Conservation (phyloP, 2,888 invertebrate genomes). For the Callyntrura sp. region DNA sequence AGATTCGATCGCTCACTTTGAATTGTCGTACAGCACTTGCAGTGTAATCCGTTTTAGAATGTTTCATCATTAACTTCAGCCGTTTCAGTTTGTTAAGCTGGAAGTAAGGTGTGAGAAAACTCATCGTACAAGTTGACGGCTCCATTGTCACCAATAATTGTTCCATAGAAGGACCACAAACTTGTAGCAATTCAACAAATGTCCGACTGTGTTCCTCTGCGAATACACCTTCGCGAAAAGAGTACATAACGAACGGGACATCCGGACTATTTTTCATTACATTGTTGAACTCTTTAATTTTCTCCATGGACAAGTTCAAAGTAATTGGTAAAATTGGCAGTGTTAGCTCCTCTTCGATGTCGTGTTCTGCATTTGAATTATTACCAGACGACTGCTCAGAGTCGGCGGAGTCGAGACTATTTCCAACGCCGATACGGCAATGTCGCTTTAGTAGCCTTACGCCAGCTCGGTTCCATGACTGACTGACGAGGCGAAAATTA, state of each 20-base stretch:
- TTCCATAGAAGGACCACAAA: constrained; percentile 67
- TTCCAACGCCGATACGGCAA: constrained; percentile 63
- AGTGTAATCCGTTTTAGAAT: constrained; percentile 66
- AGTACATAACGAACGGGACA: constrained; percentile 65
- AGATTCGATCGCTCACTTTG: constrained; percentile 67
- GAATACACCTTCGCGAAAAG: constrained; percentile 54
- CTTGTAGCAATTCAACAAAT: constrained; percentile 54
- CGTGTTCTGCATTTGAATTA: constrained; percentile 57
- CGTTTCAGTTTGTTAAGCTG: constrained; percentile 47
- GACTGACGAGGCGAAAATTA: constrained; percentile 64
- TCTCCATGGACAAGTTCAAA: constrained; percentile 47
- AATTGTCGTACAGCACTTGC: constrained; percentile 61
- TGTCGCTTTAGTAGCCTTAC: constrained; percentile 43
- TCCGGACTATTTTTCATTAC: constrained; percentile 60
- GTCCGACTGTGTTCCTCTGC: constrained; percentile 38
- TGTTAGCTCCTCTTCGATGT: constrained; percentile 66
- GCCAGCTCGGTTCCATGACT: constrained; percentile 63
- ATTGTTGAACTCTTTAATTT: constrained; percentile 36
- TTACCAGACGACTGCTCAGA: constrained; percentile 35
- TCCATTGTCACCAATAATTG: constrained; percentile 70
- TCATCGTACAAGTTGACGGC: constrained; percentile 68
- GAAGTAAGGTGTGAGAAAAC: constrained; percentile 64
- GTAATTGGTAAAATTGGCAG: constrained; percentile 62
- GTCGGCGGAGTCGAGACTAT: constrained; percentile 6
- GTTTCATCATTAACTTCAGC: constrained; percentile 71